These are phyloP conservation scores for Microplitis mediator DNA, from an alignment of 1,140 invertebrate genomes.

Conservation along the genomic window DNA sequence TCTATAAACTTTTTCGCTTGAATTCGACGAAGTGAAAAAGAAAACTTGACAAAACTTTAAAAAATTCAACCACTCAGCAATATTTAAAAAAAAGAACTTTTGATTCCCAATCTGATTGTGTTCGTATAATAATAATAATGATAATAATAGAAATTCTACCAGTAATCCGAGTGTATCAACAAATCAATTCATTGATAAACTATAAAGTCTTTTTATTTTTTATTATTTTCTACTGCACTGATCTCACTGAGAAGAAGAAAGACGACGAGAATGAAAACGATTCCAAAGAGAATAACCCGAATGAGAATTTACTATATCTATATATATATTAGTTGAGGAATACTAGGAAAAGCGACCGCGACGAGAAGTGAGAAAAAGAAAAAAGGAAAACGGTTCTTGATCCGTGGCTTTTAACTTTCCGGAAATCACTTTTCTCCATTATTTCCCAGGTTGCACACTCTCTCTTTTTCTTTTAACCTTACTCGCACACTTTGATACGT, in stretches of 20 bases:
- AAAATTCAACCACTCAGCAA: background rate
- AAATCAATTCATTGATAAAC: no score
- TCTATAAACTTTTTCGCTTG: background rate
- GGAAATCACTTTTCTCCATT: constrained; percentile 62
- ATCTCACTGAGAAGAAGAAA: background rate
- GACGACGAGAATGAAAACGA: background rate
- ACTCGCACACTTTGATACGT: background rate
- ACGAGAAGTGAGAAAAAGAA: constrained; percentile 9
- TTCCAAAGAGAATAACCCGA: no score
- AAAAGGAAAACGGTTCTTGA: constrained; percentile 43
- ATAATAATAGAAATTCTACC: no score
- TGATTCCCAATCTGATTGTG: no score
- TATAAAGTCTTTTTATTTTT: no score
- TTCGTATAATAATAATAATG: no score
- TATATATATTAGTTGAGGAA: background rate
- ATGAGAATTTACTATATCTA: background rate
- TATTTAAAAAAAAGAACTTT: background rate
- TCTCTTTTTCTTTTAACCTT: background rate
- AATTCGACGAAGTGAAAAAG: background rate
- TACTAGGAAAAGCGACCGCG: background rate
- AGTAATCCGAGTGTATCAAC: no score
- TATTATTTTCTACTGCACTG: no score
- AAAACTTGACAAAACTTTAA: constrained; percentile 8
- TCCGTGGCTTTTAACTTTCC: constrained; percentile 59
- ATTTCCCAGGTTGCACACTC: constrained; percentile 43